These are phyloP conservation scores for Timandra comae DNA, from an alignment of 2,888 invertebrate genomes.

Conservation along the genomic window DNA sequence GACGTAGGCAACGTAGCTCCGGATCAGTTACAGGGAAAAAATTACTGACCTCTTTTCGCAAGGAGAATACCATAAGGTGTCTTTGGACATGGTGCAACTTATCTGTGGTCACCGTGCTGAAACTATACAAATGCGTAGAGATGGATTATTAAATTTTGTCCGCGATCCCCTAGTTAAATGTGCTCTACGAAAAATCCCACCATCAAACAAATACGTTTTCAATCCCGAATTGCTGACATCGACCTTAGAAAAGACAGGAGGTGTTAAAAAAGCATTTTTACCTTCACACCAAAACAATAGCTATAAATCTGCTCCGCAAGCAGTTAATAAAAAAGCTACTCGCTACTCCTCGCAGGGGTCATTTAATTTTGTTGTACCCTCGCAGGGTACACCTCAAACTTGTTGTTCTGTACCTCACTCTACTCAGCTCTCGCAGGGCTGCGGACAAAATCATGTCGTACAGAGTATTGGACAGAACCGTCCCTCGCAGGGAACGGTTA, in stretches of 20 bases:
- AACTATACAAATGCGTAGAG: conserved; percentile 13
- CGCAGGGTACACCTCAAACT: not conserved
- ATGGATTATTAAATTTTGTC: conserved; percentile 7
- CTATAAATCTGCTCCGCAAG: not conserved
- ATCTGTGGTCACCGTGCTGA: conserved; percentile 3
- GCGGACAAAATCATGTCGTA: not conserved
- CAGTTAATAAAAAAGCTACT: not conserved
- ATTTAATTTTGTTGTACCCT: not conserved
- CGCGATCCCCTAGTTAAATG: conserved; percentile 14
- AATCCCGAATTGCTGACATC: conserved; percentile 12
- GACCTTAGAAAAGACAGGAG: conserved; percentile 18
- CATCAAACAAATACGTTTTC: conserved; percentile 8
- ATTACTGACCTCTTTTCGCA: conserved; percentile 3
- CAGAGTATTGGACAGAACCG: conserved; percentile 1
- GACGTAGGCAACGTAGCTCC: conserved; percentile 3
- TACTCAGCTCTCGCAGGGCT: no score
- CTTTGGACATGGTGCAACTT: conserved; percentile 14
- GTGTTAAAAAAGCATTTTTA: conserved; percentile 19
- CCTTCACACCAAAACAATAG: conserved; percentile 5
- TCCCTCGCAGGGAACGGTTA: not conserved
- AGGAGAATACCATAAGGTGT: conserved; percentile 8
- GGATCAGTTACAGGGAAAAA: conserved; percentile 2
- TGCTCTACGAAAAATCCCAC: conserved; percentile 7
- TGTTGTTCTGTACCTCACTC: not conserved
- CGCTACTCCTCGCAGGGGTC: conserved; percentile 11